A percentile compares a stretch with the other conserved stretches of the same genome.
phyloP scores from a whole-genome alignment of 2,113 vertebrate genomes.

The Casuarius casuarius region DNA sequence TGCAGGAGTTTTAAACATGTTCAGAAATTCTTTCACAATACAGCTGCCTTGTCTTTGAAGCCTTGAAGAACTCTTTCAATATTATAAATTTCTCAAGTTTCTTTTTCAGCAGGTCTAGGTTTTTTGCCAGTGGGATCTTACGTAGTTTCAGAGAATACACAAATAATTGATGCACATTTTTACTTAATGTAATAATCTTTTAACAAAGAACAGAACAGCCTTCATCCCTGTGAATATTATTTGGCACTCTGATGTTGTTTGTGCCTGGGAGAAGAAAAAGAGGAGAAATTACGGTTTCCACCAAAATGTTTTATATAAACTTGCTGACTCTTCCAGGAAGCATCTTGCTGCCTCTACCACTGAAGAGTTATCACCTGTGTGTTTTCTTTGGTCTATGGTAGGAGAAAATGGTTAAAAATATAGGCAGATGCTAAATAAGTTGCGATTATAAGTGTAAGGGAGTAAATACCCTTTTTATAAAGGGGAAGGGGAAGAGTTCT shows the following conservation, averaged over 20 bases:
- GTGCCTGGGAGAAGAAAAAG: background rate
- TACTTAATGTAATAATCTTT: background rate
- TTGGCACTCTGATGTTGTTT: background rate
- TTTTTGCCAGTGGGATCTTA: background rate
- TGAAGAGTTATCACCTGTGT: background rate
- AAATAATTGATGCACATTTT: background rate
- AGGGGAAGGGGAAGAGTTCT: background rate
- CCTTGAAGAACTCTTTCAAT: background rate
- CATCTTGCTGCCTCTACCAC: background rate
- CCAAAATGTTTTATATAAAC: too few species aligned
- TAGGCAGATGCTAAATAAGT: background rate
- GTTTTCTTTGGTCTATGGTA: background rate
- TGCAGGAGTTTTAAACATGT: background rate
- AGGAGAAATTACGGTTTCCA: background rate
- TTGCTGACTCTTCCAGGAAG: background rate
- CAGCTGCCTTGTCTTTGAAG: background rate
- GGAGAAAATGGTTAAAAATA: background rate
- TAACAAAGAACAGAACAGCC: background rate
- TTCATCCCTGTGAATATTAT: background rate
- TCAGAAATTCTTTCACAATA: background rate
- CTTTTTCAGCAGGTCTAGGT: background rate
- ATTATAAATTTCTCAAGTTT: background rate
- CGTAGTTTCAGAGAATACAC: accelerated
- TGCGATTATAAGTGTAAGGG: background rate
- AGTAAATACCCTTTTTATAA: background rate